Percentiles rank a stretch among this genome's conserved stretches.
phyloP scores from a whole-genome alignment of 2,113 vertebrate species.

The Melospiza georgiana region DNA sequence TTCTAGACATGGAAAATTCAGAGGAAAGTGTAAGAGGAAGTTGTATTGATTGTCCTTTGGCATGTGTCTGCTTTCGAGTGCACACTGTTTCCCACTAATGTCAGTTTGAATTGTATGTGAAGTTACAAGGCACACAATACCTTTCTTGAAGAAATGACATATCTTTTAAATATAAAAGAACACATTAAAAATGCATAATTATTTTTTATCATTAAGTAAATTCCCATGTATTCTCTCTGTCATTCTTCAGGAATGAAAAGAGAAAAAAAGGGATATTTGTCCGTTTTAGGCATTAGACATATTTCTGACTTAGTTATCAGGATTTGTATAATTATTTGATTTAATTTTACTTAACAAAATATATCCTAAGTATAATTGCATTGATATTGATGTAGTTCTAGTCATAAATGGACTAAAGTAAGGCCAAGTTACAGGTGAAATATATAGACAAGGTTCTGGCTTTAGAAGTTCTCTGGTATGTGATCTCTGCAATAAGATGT shows the following conservation, averaged over 20 bases:
- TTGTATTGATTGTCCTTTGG: background rate
- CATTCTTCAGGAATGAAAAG: background rate
- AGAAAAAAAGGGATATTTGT: background rate
- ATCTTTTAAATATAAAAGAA: background rate
- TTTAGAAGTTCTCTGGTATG: background rate
- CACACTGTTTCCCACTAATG: accelerated
- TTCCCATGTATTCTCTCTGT: background rate
- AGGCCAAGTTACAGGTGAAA: background rate
- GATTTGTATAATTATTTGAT: background rate
- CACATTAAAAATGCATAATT: background rate
- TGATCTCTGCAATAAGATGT: background rate
- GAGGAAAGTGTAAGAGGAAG: background rate
- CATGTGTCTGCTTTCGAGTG: background rate
- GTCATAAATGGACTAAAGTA: background rate
- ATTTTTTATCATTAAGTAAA: background rate
- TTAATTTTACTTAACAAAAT: background rate
- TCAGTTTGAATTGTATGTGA: background rate
- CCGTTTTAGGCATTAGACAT: background rate
- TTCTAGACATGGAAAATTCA: background rate
- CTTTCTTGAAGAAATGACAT: background rate
- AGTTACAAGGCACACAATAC: background rate
- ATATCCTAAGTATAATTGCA: background rate
- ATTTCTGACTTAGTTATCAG: background rate
- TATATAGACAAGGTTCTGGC: background rate
- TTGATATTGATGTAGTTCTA: background rate